These are phyloP conservation scores for Macrophya annulata DNA, from an alignment of 2,888 invertebrate species.

Conservation along the genomic window DNA sequence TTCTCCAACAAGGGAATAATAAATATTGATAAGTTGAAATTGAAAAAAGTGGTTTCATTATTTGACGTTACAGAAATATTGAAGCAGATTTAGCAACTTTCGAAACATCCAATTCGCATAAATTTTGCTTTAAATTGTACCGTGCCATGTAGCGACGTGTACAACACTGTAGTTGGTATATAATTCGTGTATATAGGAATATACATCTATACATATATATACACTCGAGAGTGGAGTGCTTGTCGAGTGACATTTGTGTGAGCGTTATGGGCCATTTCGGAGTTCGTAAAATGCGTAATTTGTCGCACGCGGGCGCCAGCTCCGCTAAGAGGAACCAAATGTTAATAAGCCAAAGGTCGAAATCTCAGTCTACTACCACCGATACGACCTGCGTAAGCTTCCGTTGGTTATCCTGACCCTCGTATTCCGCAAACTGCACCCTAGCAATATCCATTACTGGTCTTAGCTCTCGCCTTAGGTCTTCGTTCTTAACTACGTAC, in stretches of 20 bases:
- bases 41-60: background rate
- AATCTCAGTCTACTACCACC: conserved; percentile 58
- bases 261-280: conserved; percentile 63
- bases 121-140: background rate
- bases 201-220: conserved; percentile 53
- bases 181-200: conserved; percentile 22
- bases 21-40: background rate
- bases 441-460: conserved; percentile 54
- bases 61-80: background rate
- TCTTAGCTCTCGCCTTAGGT: conserved; percentile 21
- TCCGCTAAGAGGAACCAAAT: conserved; percentile 64
- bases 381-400: conserved; percentile 41
- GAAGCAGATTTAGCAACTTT: background rate
- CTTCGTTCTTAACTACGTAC: conserved; percentile 18
- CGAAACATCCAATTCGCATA: background rate
- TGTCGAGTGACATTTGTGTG: conserved; percentile 66
- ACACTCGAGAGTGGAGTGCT: conserved; percentile 60
- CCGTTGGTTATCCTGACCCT: conserved; percentile 43
- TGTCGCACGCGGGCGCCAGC: conserved; percentile 60
- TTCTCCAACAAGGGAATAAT: background rate
- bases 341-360: conserved; percentile 67
- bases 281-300: conserved; percentile 69
- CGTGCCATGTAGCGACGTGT: background rate
- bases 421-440: conserved; percentile 55
- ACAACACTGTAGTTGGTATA: background rate